phyloP scores from a whole-genome alignment of 2,797 vertebrate genomes.

The Sebastes hopkinsi region DNA sequence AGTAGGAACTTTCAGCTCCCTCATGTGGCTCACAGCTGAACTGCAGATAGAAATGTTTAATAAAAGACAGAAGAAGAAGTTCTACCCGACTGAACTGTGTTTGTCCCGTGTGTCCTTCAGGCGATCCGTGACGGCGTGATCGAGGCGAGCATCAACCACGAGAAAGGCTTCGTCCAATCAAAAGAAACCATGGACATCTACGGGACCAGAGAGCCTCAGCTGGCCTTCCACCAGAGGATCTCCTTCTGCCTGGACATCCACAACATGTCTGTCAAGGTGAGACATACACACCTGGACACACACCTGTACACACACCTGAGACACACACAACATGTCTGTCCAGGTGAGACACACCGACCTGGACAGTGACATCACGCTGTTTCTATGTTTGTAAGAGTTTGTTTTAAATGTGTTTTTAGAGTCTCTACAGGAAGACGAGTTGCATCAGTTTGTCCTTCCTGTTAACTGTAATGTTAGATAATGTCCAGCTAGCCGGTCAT shows the following conservation, averaged over 20 bases:
- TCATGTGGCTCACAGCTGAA: neutral
- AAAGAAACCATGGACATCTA: conserved; percentile 98
- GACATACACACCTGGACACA: neutral
- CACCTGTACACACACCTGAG: neutral
- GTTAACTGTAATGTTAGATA: too few species aligned
- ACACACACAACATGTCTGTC: conserved; percentile 93
- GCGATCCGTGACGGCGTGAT: conserved; percentile 97
- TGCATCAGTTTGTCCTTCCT: neutral
- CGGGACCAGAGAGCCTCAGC: conserved; percentile 94
- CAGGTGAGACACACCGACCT: neutral
- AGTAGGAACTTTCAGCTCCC: neutral
- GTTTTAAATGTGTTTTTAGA: too few species aligned
- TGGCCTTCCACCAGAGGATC: conserved; percentile 98
- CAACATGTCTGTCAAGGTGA: conserved; percentile 90
- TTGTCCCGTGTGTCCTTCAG: conserved; percentile 65
- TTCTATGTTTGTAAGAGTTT: too few species aligned
- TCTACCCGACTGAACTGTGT: neutral
- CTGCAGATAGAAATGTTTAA: neutral
- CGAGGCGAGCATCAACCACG: conserved; percentile 98
- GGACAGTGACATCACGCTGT: neutral
- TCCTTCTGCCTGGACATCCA: conserved; percentile 98
- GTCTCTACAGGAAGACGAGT: too few species aligned
- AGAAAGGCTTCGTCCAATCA: conserved; percentile 97
- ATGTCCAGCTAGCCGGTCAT: too few species aligned
- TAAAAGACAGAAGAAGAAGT: too few species aligned